phyloP scores from a whole-genome alignment of 2,888 invertebrate genomes.

The Cenopis cana region DNA sequence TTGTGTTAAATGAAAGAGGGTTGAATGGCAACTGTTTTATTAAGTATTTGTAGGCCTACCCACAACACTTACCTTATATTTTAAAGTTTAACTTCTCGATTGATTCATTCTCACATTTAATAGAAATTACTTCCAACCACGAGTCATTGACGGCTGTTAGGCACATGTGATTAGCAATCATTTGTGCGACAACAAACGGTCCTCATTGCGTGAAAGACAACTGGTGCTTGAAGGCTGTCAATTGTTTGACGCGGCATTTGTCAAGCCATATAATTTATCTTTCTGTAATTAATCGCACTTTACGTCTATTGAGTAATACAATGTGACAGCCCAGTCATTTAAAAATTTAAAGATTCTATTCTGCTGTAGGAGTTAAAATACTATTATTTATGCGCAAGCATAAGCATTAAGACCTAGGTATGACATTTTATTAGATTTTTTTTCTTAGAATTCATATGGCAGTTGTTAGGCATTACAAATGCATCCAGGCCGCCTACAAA shows the following conservation, averaged over 20 bases:
- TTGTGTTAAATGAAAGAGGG: too few species aligned
- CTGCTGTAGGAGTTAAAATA: not conserved
- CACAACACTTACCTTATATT: too few species aligned
- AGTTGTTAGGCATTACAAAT: conserved; percentile 22
- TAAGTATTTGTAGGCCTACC: too few species aligned
- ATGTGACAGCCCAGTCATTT: conserved; percentile 13
- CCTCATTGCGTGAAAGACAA: not conserved
- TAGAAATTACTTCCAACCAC: not conserved
- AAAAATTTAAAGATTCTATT: conserved; percentile 18
- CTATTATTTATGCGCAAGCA: not conserved
- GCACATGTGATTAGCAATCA: not conserved
- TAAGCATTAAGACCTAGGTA: not conserved
- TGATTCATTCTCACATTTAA: not conserved
- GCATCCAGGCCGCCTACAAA: conserved; percentile 26
- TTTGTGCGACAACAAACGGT: not conserved
- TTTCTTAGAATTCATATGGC: conserved; percentile 20
- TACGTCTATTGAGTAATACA: not conserved
- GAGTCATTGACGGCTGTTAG: not conserved
- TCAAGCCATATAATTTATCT: not conserved
- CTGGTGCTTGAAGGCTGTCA: conserved; percentile 13
- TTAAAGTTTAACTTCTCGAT: too few species aligned
- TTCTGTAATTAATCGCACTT: not conserved
- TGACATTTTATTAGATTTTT: conserved; percentile 11
- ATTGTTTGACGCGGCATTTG: conserved; percentile 10
- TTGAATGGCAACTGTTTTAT: too few species aligned